A percentile compares a stretch with the other conserved stretches of the same genome.
Evolutionary conservation across 2,797 vertebrate genomes (phyloP).

Genomic region (Diplodus sargus): DNA sequence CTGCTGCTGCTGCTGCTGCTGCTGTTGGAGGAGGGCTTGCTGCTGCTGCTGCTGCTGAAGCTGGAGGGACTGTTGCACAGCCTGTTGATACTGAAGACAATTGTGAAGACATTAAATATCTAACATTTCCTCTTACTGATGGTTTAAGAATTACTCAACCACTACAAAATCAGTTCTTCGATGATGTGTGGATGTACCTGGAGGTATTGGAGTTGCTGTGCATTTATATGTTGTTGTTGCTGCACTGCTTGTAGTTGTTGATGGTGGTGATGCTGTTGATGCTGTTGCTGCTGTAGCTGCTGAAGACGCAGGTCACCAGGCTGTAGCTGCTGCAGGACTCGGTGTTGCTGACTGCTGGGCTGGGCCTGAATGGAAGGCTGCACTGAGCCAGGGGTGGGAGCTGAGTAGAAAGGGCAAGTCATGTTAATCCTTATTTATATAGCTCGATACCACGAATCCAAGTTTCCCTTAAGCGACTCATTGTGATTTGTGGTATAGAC

Average conservation of each 20-base stretch:
- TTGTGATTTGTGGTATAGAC: not conserved
- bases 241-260: constrained; percentile 86
- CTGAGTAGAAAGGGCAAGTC: constrained; percentile 43
- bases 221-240: constrained; percentile 73
- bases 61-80: constrained; percentile 81
- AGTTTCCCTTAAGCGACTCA: not conserved
- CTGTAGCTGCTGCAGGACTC: constrained; percentile 96
- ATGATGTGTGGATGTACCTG: constrained; percentile 83
- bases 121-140: not conserved
- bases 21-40: constrained; percentile 27
- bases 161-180: not conserved
- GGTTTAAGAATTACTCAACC: not conserved
- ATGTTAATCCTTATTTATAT: not conserved
- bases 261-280: constrained; percentile 72
- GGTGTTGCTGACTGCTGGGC: constrained; percentile 86
- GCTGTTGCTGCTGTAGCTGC: constrained; percentile 84
- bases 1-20: constrained; percentile 72
- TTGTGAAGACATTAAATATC: not conserved
- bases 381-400: constrained; percentile 66
- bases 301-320: constrained; percentile 94
- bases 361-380: constrained; percentile 78
- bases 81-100: constrained; percentile 78
- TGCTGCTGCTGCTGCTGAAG: constrained; percentile 69
- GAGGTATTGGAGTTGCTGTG: constrained; percentile 89
- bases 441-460: not conserved